Evolutionary conservation across 2,797 vertebrate species (phyloP).

Genomic region (Periparus ater): DNA sequence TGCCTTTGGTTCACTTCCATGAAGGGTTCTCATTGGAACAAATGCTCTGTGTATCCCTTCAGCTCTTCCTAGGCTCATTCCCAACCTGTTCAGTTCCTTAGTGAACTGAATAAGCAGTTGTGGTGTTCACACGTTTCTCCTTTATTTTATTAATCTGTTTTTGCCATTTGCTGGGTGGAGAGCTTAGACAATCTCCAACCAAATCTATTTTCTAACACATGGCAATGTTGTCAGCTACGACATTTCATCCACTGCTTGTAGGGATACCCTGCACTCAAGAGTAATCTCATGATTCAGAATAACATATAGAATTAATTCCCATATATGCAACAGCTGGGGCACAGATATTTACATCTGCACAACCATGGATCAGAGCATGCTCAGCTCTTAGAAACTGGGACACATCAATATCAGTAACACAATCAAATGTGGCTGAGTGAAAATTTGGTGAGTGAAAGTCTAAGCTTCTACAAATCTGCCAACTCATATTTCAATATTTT

Average conservation of each 20-base stretch:
- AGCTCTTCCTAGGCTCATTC: not conserved
- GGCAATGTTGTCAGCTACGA: not conserved
- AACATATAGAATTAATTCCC: not conserved
- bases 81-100: not conserved
- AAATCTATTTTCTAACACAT: accelerated
- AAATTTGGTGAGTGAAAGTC: not conserved
- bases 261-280: not conserved
- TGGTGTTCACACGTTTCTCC: accelerated
- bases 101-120: not conserved
- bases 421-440: not conserved
- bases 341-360: not conserved
- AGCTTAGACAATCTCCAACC: not conserved
- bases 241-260: not conserved
- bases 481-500: not conserved
- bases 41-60: accelerated
- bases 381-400: not conserved
- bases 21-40: accelerated
- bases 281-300: not conserved
- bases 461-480: not conserved
- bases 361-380: not conserved
- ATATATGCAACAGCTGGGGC: not conserved
- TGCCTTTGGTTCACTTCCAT: not conserved
- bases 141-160: not conserved
- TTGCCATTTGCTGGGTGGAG: not conserved
- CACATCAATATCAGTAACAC: not conserved